A percentile compares a stretch with the other conserved stretches of the same genome.
These are phyloP conservation scores for Operophtera brumata DNA, from an alignment of 2,888 invertebrate species.

Conservation along the genomic window DNA sequence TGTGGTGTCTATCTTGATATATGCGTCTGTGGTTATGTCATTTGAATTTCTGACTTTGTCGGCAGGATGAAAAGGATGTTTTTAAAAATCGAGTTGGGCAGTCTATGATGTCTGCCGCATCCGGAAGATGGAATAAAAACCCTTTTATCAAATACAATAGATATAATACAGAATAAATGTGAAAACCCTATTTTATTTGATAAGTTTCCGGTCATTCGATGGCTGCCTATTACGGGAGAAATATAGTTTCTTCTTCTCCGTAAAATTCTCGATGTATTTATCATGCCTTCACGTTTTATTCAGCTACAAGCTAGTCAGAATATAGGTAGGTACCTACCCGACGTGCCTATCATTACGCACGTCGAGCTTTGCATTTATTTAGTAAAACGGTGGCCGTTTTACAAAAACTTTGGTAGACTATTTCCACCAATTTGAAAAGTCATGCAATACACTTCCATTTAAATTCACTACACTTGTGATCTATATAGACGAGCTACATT, in stretches of 20 bases:
- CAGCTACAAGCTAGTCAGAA: no score
- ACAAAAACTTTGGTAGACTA: no score
- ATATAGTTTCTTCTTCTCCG: conserved; percentile 11
- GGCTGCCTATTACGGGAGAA: neutral
- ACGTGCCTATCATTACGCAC: no score
- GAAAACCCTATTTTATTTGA: neutral
- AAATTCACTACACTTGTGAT: no score
- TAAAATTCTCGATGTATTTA: neutral
- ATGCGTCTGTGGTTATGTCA: no score
- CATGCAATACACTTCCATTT: no score
- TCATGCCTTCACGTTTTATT: neutral
- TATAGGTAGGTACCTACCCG: no score
- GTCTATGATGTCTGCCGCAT: neutral
- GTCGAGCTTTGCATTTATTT: no score
- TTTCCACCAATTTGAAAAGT: no score
- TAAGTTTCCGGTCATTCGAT: neutral
- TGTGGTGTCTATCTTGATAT: no score
- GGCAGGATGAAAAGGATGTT: conserved; percentile 9
- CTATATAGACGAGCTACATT: no score
- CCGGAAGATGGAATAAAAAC: conserved; percentile 4
- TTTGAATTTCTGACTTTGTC: neutral
- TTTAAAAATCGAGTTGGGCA: conserved; percentile 11
- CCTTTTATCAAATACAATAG: conserved; percentile 4
- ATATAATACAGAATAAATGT: neutral
- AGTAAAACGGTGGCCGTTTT: no score